Evolutionary conservation across 2,888 invertebrate species (phyloP).

Genomic region (Sinopyrophorus schimmeli): DNA sequence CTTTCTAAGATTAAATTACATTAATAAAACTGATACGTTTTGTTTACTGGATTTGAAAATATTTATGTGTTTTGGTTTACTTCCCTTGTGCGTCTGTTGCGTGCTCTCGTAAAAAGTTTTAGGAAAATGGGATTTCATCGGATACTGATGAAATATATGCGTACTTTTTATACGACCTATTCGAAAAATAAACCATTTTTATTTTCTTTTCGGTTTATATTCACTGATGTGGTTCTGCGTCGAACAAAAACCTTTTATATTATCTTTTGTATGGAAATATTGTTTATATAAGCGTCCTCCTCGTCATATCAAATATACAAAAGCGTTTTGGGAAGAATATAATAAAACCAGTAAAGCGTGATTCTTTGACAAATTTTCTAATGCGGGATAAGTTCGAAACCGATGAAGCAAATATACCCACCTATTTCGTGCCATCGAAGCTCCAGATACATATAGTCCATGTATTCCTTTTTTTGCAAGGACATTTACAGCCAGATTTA

Average conservation of each 20-base stretch:
- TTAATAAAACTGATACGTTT: slow-evolving; percentile 35
- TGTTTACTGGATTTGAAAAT: slow-evolving; percentile 40
- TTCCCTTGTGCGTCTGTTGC: slow-evolving; percentile 24
- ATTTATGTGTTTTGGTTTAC: slow-evolving; percentile 36
- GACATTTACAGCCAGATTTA: slow-evolving; percentile 31
- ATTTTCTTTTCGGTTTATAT: slow-evolving; percentile 33
- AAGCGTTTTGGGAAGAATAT: slow-evolving; percentile 29
- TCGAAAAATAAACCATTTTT: slow-evolving; percentile 34
- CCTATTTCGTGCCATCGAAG: slow-evolving; percentile 18
- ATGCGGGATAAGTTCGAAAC: slow-evolving; percentile 23
- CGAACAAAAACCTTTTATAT: slow-evolving; percentile 30
- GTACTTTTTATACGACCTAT: slow-evolving; percentile 36
- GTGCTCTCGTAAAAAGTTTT: slow-evolving; percentile 37
- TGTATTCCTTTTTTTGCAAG: slow-evolving; percentile 19
- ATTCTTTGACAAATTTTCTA: slow-evolving; percentile 30
- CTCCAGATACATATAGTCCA: slow-evolving; percentile 14
- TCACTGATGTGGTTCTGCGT: slow-evolving; percentile 29
- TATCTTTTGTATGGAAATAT: slow-evolving; percentile 31
- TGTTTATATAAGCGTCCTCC: slow-evolving; percentile 28
- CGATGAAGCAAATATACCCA: slow-evolving; percentile 24
- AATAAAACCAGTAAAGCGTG: slow-evolving; percentile 33
- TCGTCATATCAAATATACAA: slow-evolving; percentile 32
- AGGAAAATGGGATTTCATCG: slow-evolving; percentile 35
- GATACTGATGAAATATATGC: slow-evolving; percentile 37
- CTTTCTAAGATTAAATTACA: slow-evolving; percentile 32